phyloP scores from a whole-genome alignment of 2,888 invertebrate species.

The Drosophila tripunctata region DNA sequence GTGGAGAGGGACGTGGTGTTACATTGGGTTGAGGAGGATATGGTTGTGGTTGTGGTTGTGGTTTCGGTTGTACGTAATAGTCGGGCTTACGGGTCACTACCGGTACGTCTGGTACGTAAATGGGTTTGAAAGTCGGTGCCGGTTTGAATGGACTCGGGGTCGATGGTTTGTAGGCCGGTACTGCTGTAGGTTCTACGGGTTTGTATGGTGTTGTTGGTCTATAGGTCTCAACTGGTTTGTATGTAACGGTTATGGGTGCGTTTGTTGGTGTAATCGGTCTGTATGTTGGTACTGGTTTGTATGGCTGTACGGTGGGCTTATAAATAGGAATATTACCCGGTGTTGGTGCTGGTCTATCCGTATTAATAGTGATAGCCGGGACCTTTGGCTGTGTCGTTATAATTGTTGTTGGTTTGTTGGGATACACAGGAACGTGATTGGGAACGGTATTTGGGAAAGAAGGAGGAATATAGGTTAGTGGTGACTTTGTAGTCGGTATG shows the following conservation, averaged over 20 bases:
- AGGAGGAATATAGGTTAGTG: conserved; percentile 82
- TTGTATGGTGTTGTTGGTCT: conserved; percentile 50
- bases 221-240: too few species aligned
- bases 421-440: conserved; percentile 71
- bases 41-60: conserved; percentile 1
- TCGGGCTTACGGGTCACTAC: conserved; percentile 22
- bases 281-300: conserved; percentile 23
- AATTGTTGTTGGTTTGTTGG: conserved; percentile 58
- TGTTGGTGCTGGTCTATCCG: conserved; percentile 66
- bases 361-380: conserved; percentile 79
- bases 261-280: conserved; percentile 43
- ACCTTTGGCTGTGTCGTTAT: conserved; percentile 65
- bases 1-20: conserved; percentile 75
- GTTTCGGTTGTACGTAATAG: conserved; percentile 42
- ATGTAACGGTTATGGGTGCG: too few species aligned
- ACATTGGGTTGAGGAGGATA: conserved; percentile 45
- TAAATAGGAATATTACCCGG: conserved; percentile 78
- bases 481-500: conserved; percentile 56
- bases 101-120: conserved; percentile 35
- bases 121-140: conserved; percentile 6
- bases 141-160: conserved; percentile 41
- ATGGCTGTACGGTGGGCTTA: conserved; percentile 54
- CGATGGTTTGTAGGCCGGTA: conserved; percentile 26
- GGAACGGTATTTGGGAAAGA: conserved; percentile 71
- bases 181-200: neutral